Evolutionary conservation across 2,113 vertebrate genomes (phyloP).

Genomic region (Chaetura pelagica): DNA sequence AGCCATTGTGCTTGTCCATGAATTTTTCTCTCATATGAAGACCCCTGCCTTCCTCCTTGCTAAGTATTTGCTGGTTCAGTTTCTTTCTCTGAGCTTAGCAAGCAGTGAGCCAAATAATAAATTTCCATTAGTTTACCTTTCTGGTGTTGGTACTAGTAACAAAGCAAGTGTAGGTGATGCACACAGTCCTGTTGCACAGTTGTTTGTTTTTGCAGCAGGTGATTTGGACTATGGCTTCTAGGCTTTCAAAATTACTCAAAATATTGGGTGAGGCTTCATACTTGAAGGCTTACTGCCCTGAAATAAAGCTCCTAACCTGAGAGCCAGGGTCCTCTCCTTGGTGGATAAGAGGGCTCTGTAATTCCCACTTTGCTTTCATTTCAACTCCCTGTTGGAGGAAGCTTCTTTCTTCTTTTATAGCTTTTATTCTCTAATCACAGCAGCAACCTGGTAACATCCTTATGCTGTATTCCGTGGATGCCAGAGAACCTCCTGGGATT

Average conservation of each 20-base stretch:
- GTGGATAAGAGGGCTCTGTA: background rate
- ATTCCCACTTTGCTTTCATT: background rate
- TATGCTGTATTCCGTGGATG: background rate
- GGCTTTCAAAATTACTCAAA: background rate
- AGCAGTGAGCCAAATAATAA: background rate
- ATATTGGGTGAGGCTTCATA: background rate
- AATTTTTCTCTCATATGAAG: background rate
- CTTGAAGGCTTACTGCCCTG: background rate
- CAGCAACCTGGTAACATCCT: background rate
- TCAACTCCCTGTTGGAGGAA: background rate
- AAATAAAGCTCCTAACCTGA: background rate
- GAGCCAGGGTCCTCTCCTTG: background rate
- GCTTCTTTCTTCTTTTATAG: accelerated
- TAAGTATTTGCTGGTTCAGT: background rate
- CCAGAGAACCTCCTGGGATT: background rate
- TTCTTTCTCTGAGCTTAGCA: background rate
- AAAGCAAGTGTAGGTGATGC: background rate
- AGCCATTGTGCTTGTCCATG: background rate
- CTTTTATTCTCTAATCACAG: background rate
- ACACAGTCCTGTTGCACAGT: accelerated
- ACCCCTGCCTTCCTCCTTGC: background rate
- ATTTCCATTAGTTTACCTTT: background rate
- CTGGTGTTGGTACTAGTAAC: background rate
- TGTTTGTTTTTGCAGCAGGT: background rate
- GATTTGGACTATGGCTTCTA: background rate